Evolutionary conservation across 1,140 invertebrate genomes (phyloP), one percentile per base, ranked within the genome.

Genomic region (Apocrypta bakeri): DNA sequence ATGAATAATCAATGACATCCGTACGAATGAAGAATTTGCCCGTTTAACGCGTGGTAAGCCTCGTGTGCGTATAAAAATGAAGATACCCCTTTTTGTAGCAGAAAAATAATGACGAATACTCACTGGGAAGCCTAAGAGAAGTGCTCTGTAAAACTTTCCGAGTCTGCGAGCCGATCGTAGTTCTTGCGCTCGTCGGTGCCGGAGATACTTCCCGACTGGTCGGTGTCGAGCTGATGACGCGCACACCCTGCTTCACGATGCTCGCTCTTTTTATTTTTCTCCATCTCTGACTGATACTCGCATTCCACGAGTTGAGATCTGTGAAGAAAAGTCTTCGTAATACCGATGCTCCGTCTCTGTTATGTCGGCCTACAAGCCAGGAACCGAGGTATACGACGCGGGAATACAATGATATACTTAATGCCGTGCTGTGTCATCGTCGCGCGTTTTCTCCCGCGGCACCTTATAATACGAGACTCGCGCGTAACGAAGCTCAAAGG

Each of bases 241-340:
- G 93, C 61, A 84, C 31, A 12, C 21, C 37, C 6, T 82, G 63
- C 29, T 69, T 76, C 2, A 76, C 12, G 1, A 77, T 29, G 27
- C 42, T 82, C 4, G 73, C 40, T 79, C 95, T 92, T 27, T 95
- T 92, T 66, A 96, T 90, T 86, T 94, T 94, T 84, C 95, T 92
- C 95, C 95, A 96, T 92, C 95, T 93, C 89, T 95, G 95, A 42
- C 95, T 95, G 84, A 96, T 93, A 88, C 94, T 96, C 84, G 95
- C 95, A 88, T 95, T 96, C 95, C 94, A 95, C 86, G 93, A 87
- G 78, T 94, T 93, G 83, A 95, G 92, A 89, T 96, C 95, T 95
- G 93, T 79, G 17, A 94, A 94, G 66, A 87, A 88, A 24, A n/a
- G n/a, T n/a, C n/a, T n/a, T n/a, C n/a, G n/a, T n/a, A n/a, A n/a